Base-by-base conservation (phyloP, 2,888 invertebrate species). In the Chouioia cunea region DNA sequence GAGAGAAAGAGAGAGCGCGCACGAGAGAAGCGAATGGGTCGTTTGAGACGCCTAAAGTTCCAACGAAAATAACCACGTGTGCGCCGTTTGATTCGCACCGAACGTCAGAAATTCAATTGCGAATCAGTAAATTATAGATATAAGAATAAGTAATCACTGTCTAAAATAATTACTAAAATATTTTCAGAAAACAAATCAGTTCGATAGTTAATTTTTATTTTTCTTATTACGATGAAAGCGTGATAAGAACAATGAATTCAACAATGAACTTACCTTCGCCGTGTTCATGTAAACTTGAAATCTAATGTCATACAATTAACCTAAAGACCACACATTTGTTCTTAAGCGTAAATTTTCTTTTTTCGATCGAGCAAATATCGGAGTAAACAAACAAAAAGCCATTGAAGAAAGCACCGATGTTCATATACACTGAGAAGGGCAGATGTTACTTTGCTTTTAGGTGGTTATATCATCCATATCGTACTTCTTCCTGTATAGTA, bases 11-110 rank as follows among this genome's bases (percentile, higher is more conserved):
- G n/a, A n/a, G n/a, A n/a, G n/a, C n/a, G n/a, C n/a, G n/a, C n/a
- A n/a, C n/a, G n/a, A n/a, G 74, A 73, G 66, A n/a, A 3, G 36
- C 36, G 36, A 36, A 36, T 36, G 36, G 36, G 36, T 12, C 73
- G 75, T 74, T 69, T 20, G 48, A 27, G 60, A 23, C 48, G 58
- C 36, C 23, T 47, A 50, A 68, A 69, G 64, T 69, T 69, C 64
- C 69, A 64, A n/a, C 52, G 52, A 64, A 64, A 69, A 65, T 63
- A 20, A 43, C 46, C n/a, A 43, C 12, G 14, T 14, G 56, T 43
- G 58, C 46, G n/a, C 23, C 47, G 47, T 23, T 47, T 8, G 36
- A 36, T 36, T 36, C 36, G 36, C 36, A 36, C 36, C 36, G 36
- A 12, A 36, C 36, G 10, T 36, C 36, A 36, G 36, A 36, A 4